These are phyloP conservation scores for Pyrocoelia pectoralis DNA, from an alignment of 2,888 invertebrate genomes.

Conservation along the genomic window DNA sequence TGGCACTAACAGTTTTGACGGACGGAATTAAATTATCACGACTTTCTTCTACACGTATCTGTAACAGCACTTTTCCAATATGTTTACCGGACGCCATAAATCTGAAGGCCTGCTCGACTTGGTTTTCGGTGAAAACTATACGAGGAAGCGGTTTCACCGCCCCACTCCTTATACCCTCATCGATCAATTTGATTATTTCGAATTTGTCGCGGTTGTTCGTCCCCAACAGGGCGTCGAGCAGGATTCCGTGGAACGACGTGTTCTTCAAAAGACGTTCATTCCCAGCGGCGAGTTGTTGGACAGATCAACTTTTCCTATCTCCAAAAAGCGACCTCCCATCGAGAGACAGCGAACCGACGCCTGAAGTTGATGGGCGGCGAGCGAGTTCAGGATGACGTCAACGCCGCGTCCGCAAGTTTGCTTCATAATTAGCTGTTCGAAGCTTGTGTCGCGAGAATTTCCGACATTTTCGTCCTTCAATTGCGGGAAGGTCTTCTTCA, in stretches of 20 bases:
- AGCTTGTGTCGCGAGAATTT: constrained; percentile 89
- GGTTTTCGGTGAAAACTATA: constrained; percentile 84
- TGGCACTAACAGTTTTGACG: constrained; percentile 74
- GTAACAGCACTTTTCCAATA: constrained; percentile 94
- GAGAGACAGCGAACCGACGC: constrained; percentile 94
- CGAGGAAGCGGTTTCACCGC: constrained; percentile 91
- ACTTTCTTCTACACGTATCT: constrained; percentile 85
- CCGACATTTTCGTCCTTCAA: constrained; percentile 83
- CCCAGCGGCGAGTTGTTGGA: constrained; percentile 89
- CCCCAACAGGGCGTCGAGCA: constrained; percentile 93
- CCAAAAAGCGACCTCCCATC: constrained; percentile 92
- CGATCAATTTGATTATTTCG: constrained; percentile 79
- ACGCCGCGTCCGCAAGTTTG: constrained; percentile 92
- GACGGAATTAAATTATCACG: constrained; percentile 60
- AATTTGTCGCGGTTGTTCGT: constrained; percentile 73
- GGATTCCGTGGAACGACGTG: constrained; percentile 95
- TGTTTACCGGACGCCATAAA: constrained; percentile 98
- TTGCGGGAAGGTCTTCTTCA: constrained; percentile 86
- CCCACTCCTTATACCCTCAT: constrained; percentile 85
- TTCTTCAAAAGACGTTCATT: constrained; percentile 97
- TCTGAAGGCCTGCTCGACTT: constrained; percentile 92
- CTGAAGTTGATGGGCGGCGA: constrained; percentile 94
- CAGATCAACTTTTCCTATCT: constrained; percentile 97
- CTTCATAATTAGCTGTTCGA: constrained; percentile 87
- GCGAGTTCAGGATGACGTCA: constrained; percentile 93